A percentile compares a stretch with the other conserved stretches of the same genome.
Conservation (phyloP, 2,888 invertebrate species). For the Lithophane semibrunnea region DNA sequence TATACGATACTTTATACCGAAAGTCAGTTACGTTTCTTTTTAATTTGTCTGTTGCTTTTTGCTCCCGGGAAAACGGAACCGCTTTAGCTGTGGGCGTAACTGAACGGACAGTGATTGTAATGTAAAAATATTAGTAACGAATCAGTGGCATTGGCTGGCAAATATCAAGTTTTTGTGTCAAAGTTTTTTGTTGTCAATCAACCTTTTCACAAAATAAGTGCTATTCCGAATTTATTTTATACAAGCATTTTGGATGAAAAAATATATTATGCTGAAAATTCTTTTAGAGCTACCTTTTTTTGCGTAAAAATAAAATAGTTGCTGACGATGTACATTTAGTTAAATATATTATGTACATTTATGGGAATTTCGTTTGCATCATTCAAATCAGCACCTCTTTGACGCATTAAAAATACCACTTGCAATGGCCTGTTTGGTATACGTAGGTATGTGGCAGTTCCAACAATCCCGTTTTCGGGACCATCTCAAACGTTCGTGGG, state of each 20-base stretch:
- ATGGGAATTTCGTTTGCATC: background rate
- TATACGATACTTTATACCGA: conserved; percentile 69
- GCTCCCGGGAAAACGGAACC: conserved; percentile 33
- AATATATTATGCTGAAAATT: background rate
- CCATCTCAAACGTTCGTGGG: conserved; percentile 45
- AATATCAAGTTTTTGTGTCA: conserved; percentile 10
- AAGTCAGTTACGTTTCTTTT: conserved; percentile 57
- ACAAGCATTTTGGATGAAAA: conserved; percentile 11
- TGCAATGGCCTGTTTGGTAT: background rate
- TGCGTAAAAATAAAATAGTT: conserved; percentile 20
- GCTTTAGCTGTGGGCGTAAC: conserved; percentile 3
- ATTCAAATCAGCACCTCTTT: background rate
- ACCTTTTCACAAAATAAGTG: conserved; percentile 2
- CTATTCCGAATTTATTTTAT: conserved; percentile 10
- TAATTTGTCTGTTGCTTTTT: conserved; percentile 64
- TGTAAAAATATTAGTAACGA: conserved; percentile 10
- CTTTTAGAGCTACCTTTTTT: background rate
- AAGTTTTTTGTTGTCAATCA: background rate
- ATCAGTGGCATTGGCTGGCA: background rate
- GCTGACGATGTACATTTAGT: background rate
- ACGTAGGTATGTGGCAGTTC: background rate
- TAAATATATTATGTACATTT: background rate
- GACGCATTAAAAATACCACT: background rate
- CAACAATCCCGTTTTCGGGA: conserved; percentile 31
- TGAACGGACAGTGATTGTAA: conserved; percentile 20